A percentile compares a stretch with the other conserved stretches of the same genome.
These are phyloP conservation scores for Gerris buenoi DNA, from an alignment of 1,140 invertebrate species.

Conservation along the genomic window DNA sequence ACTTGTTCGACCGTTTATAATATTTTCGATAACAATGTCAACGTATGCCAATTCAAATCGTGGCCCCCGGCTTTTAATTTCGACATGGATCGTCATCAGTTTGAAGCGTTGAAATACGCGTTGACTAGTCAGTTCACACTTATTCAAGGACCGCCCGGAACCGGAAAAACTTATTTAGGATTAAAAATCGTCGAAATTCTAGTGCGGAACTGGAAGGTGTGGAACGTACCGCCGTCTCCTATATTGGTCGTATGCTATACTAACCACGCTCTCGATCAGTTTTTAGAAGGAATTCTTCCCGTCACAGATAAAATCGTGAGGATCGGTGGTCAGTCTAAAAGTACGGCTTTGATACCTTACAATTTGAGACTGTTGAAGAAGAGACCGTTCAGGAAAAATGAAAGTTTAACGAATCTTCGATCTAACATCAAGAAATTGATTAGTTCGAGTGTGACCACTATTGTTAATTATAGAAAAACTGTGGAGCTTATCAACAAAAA, in stretches of 20 bases:
- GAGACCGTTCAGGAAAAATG: neutral
- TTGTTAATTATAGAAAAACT: slow-evolving; percentile 4
- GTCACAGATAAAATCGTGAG: slow-evolving; percentile 44
- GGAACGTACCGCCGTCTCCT: slow-evolving; percentile 27
- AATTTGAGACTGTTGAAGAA: slow-evolving; percentile 21
- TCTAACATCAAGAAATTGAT: slow-evolving; percentile 3
- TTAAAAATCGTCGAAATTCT: slow-evolving; percentile 45
- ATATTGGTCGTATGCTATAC: slow-evolving; percentile 70
- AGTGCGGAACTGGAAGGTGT: slow-evolving; percentile 32
- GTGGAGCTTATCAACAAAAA: slow-evolving; percentile 9
- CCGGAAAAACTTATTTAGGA: slow-evolving; percentile 64
- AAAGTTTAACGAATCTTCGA: neutral
- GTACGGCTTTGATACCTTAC: slow-evolving; percentile 35
- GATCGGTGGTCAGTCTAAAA: slow-evolving; percentile 54
- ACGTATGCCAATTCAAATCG: slow-evolving; percentile 24
- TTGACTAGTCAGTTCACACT: slow-evolving; percentile 46
- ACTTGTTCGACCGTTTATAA: slow-evolving; percentile 9
- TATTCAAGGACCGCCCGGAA: slow-evolving; percentile 68
- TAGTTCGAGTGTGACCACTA: neutral
- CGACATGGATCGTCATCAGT: slow-evolving; percentile 41
- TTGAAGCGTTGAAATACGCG: slow-evolving; percentile 38
- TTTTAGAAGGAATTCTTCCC: slow-evolving; percentile 52
- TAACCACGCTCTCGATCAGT: slow-evolving; percentile 79
- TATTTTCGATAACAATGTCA: slow-evolving; percentile 3
- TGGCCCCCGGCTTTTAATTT: slow-evolving; percentile 32